Evolutionary conservation across 2,888 invertebrate genomes (phyloP).

Genomic region (Orthonevra nobilis): DNA sequence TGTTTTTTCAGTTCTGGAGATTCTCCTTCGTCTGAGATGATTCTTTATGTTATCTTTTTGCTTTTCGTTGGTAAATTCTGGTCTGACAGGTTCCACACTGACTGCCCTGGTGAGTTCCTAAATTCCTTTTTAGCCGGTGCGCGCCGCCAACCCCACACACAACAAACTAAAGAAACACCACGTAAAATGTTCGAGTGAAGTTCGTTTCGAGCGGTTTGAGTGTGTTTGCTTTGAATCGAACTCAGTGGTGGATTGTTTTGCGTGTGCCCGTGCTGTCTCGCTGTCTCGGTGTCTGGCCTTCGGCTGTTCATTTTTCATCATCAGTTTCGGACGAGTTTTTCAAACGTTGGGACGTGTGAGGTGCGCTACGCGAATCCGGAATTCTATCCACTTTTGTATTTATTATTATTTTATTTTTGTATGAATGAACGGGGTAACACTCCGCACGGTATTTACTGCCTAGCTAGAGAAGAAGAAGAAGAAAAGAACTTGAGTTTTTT

Average conservation of each 20-base stretch:
- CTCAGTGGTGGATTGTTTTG: constrained; percentile 36
- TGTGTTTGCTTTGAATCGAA: constrained; percentile 28
- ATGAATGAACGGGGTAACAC: background rate
- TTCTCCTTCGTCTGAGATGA: constrained; percentile 17
- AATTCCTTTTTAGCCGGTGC: constrained; percentile 60
- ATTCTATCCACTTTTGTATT: constrained; percentile 40
- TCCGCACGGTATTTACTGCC: background rate
- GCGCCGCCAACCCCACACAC: constrained; percentile 11
- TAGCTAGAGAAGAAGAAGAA: too few relatives aligned
- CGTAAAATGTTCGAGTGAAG: constrained; percentile 52
- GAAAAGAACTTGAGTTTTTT: constrained; percentile 4
- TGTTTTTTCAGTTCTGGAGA: constrained; percentile 4
- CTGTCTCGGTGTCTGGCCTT: too few relatives aligned
- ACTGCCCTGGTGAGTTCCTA: constrained; percentile 61
- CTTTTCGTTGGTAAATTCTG: constrained; percentile 53
- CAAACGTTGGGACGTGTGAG: constrained; percentile 48
- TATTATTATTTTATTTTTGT: constrained; percentile 20
- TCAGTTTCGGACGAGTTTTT: constrained; percentile 65
- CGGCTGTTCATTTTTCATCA: constrained; percentile 59
- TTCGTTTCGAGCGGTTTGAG: constrained; percentile 34
- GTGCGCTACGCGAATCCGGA: constrained; percentile 50
- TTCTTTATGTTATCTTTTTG: constrained; percentile 10
- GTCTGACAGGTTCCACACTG: constrained; percentile 70
- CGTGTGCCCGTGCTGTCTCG: too few relatives aligned
- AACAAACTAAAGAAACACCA: constrained; percentile 4